Evolutionary conservation across 2,888 invertebrate genomes (phyloP).

Genomic region (Patella caerulea): DNA sequence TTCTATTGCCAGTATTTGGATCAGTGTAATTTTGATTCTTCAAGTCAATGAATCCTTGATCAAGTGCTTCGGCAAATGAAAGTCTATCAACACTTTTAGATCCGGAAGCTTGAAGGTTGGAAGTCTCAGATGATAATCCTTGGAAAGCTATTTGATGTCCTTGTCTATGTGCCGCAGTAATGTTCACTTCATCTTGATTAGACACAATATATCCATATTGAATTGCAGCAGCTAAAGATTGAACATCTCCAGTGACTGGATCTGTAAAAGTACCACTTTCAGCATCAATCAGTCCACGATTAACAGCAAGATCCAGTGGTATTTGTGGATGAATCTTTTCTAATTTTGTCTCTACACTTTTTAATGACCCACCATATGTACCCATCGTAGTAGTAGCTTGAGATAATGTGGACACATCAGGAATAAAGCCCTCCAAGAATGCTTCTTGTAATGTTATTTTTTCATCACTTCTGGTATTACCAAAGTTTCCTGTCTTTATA

Average conservation of each 20-base stretch:
- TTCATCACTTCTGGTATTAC: conserved; percentile 77
- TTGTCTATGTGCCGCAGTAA: background rate
- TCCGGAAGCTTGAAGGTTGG: conserved; percentile 30
- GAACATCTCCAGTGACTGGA: conserved; percentile 61
- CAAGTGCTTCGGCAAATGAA: conserved; percentile 80
- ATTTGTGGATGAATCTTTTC: conserved; percentile 70
- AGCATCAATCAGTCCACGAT: conserved; percentile 77
- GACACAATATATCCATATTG: conserved; percentile 84
- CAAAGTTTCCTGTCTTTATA: conserved; percentile 84
- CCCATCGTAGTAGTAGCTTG: background rate
- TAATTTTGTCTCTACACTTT: conserved; percentile 63
- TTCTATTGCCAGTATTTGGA: conserved; percentile 80
- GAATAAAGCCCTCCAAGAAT: conserved; percentile 72
- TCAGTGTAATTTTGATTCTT: conserved; percentile 64
- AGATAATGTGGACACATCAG: conserved; percentile 32
- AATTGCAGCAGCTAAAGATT: conserved; percentile 70
- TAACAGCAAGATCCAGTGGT: conserved; percentile 79
- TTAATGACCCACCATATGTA: conserved; percentile 77
- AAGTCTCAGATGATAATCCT: conserved; percentile 30
- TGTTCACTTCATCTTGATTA: conserved; percentile 39
- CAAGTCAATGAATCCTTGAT: conserved; percentile 83
- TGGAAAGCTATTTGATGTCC: conserved; percentile 28
- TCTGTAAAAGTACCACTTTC: conserved; percentile 78
- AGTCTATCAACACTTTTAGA: conserved; percentile 39
- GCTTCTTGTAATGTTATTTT: conserved; percentile 86